phyloP scores from a whole-genome alignment of 2,113 vertebrate genomes.

The Alligator mississippiensis region DNA sequence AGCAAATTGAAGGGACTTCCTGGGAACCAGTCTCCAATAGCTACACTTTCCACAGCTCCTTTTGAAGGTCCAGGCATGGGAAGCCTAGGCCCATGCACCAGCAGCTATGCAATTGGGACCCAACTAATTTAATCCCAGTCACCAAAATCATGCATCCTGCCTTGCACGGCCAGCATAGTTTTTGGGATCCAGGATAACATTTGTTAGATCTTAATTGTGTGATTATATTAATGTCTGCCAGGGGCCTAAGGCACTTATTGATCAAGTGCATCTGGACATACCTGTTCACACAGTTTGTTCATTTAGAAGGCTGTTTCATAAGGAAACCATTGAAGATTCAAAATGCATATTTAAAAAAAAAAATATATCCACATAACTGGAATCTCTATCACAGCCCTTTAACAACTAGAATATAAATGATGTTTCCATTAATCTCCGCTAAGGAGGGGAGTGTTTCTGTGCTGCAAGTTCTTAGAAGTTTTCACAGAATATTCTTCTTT shows the following conservation, averaged over 20 bases:
- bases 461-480: not conserved
- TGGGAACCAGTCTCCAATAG: no score
- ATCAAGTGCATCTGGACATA: not conserved
- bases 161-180: no score
- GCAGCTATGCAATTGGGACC: no score
- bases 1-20: no score
- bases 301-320: not conserved
- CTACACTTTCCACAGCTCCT: no score
- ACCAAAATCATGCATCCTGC: no score
- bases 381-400: not conserved
- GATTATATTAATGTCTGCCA: no score
- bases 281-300: not conserved
- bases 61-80: no score
- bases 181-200: no score
- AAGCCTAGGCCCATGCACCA: no score
- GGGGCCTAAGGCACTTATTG: not conserved
- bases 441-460: not conserved
- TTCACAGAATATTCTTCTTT: not conserved
- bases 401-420: not conserved
- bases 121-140: no score
- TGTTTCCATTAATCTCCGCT: not conserved
- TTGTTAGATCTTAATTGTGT: no score
- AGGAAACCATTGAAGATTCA: not conserved
- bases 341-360: not conserved
- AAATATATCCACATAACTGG: not conserved